phyloP scores from a whole-genome alignment of 2,113 vertebrate species.

The Orientallactaga bullata region DNA sequence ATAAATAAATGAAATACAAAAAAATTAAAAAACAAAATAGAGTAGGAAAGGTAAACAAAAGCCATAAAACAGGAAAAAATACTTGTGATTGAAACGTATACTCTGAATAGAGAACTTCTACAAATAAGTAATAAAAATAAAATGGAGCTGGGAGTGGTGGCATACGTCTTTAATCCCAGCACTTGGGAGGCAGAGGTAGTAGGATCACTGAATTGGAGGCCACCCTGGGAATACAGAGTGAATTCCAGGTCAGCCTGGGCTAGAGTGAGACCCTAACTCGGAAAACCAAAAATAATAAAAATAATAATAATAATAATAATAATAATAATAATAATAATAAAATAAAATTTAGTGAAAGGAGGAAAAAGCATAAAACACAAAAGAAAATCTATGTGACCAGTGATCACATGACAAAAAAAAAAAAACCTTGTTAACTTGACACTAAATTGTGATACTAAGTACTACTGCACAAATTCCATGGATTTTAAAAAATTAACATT shows the following conservation, averaged over 20 bases:
- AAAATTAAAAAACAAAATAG: neutral
- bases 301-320: no score
- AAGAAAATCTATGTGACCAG: constrained; percentile 16
- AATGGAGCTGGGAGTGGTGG: no score
- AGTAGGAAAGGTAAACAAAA: neutral
- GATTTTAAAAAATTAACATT: neutral
- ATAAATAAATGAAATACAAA: no score
- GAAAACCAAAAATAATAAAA: no score
- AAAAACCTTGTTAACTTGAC: neutral
- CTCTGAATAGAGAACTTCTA: neutral
- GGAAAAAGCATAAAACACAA: neutral
- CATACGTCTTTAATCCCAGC: no score
- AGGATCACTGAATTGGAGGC: no score
- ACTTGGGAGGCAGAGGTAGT: no score
- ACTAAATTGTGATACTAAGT: constrained; percentile 7
- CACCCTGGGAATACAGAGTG: no score
- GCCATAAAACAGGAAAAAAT: neutral
- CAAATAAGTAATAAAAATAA: neutral
- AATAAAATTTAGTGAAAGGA: neutral
- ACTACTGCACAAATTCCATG: neutral
- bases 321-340: no score
- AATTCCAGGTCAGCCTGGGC: no score
- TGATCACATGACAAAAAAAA: neutral
- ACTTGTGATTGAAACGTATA: neutral
- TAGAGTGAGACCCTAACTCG: no score